A percentile compares a stretch with the other conserved stretches of the same genome.
Evolutionary conservation across 2,888 invertebrate species (phyloP).

Genomic region (Torymus auratus): DNA sequence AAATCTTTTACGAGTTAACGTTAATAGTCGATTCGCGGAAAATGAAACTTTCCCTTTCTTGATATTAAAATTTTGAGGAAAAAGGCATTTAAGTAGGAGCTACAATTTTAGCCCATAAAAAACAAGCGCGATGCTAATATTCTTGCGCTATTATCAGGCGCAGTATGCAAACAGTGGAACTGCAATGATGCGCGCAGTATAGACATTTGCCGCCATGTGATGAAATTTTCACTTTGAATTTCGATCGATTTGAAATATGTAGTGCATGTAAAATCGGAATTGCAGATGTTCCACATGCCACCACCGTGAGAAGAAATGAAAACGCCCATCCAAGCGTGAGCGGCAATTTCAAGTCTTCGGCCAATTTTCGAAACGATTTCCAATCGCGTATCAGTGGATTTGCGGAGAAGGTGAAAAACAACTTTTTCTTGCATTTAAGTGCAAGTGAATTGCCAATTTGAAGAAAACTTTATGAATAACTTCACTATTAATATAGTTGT

Average conservation of each 20-base stretch:
- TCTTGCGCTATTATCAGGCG: no score
- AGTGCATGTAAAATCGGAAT: slow-evolving; percentile 44
- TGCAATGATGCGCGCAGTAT: no score
- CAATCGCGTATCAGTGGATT: not conserved
- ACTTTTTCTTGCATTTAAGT: not conserved
- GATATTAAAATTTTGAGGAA: not conserved
- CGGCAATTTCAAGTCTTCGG: slow-evolving; percentile 31
- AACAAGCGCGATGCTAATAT: no score
- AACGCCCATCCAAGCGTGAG: slow-evolving; percentile 47
- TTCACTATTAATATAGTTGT: no score
- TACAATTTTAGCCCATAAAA: no score
- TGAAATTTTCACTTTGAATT: slow-evolving; percentile 48
- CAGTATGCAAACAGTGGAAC: no score
- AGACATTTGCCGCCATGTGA: not conserved
- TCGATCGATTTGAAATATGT: slow-evolving; percentile 49
- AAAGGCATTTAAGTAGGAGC: not conserved
- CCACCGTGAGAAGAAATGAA: slow-evolving; percentile 55
- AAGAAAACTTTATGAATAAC: not conserved
- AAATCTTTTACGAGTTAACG: not conserved
- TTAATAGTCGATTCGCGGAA: not conserved
- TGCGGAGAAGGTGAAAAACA: not conserved
- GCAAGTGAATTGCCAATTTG: not conserved
- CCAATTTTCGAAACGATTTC: slow-evolving; percentile 15
- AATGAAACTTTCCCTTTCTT: not conserved
- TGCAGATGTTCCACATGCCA: slow-evolving; percentile 53